Base-by-base conservation (phyloP, 2,888 invertebrate genomes). In the Pegoplata infirma region DNA sequence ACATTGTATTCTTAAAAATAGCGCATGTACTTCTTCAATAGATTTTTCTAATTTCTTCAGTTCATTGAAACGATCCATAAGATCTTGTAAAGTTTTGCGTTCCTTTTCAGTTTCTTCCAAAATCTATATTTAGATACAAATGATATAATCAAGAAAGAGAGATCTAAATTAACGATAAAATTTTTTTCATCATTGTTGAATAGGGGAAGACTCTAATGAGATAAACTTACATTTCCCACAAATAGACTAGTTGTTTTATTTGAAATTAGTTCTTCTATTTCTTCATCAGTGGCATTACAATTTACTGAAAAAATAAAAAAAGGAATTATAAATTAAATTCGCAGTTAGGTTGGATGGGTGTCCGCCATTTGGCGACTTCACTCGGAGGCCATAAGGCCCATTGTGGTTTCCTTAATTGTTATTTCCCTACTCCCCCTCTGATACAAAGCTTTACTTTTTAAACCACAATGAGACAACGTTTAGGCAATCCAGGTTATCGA, bases 31-130 rank as follows among this genome's bases (percentile, higher is more conserved):
- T 83, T 90, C 90, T 75, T 88, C 87, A 63, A 90, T 86, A 10
- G 90, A 90, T 75, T 87, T 88, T 69, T 90, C 90, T 46, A 90
- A 79, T 58, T 88, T 89, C 56, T 87, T 86, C 16, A 90, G 81
- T 82, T 89, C 88, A 25, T 87, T 87, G 56, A 89, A 88, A 8
- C 90, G 85, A 69, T 88, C 88, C 85, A 90, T 87, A 12, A 90
- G 83, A 82, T 89, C 89, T 28, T 89, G 83, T 32, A 90, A 74
- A 0, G 86, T 86, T 76, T 85, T 84, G 12, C 90, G 84, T 64
- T 89, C 89, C 75, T 87, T 87, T 80, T 90, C 89, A 4, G 89
- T 89, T 76, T 90, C 89, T 83, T 89, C 89, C 71, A 90, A 82
- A 79, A 89, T 88, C 90, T 90, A 80, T 12, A n/a, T n/a, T n/a